These are phyloP conservation scores for Ptilorrhoa leucosticta DNA, from an alignment of 2,113 vertebrate genomes.

Conservation along the genomic window DNA sequence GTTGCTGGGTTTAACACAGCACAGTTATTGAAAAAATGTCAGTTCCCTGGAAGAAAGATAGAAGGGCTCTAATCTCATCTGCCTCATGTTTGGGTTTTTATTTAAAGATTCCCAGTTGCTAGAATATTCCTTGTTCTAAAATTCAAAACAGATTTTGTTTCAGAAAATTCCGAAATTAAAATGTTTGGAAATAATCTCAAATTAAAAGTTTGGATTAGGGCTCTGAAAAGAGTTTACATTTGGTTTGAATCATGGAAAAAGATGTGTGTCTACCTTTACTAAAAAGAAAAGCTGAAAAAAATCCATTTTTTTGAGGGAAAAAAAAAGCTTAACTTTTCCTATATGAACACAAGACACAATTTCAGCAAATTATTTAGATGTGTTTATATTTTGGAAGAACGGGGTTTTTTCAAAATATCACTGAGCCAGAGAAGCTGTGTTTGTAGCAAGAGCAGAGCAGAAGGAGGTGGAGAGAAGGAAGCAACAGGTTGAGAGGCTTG, in stretches of 20 bases:
- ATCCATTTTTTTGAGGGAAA: not conserved
- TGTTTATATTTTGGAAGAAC: not conserved
- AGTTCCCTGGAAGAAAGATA: not conserved
- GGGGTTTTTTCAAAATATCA: fast-evolving
- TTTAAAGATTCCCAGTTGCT: not conserved
- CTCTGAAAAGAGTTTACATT: not conserved
- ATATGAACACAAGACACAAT: not conserved
- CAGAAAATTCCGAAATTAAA: not conserved
- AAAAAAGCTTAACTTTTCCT: not conserved
- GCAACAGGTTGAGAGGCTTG: not conserved
- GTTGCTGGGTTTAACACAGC: not conserved
- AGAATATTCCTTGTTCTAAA: not conserved
- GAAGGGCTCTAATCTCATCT: not conserved
- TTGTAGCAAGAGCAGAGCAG: not conserved
- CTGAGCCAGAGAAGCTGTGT: not conserved
- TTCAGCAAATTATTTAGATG: not conserved
- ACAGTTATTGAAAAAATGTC: not conserved
- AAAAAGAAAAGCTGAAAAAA: not conserved
- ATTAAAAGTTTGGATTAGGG: not conserved
- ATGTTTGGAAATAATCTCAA: not conserved
- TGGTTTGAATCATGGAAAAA: not conserved
- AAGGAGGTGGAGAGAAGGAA: not conserved
- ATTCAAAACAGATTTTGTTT: not conserved
- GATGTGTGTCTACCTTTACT: not conserved
- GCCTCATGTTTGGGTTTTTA: fast-evolving